phyloP scores from a whole-genome alignment of 2,888 invertebrate genomes.

The Cheilosia scutellata region DNA sequence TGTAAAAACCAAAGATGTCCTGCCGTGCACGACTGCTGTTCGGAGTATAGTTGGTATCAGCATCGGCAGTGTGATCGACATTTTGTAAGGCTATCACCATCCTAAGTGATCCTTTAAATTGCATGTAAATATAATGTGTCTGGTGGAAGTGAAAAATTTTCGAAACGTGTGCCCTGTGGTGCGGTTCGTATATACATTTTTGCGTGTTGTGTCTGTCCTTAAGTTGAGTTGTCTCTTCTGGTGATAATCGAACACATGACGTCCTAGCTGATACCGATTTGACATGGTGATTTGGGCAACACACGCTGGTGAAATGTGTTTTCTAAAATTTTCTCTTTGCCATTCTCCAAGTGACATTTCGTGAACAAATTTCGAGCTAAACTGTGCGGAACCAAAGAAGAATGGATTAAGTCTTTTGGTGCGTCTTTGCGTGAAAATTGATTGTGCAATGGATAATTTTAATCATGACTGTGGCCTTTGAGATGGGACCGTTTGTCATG shows the following conservation, averaged over 20 bases:
- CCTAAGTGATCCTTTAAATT: conserved; percentile 73
- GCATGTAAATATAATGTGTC: conserved; percentile 68
- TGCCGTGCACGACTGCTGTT: conserved; percentile 58
- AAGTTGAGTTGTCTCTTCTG: conserved; percentile 32
- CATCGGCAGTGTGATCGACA: conserved; percentile 66
- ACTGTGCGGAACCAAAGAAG: conserved; percentile 29
- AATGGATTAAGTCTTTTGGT: background rate
- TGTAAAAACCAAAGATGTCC: conserved; percentile 66
- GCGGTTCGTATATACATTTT: conserved; percentile 51
- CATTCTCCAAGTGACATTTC: conserved; percentile 39
- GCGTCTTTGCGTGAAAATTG: conserved; percentile 55
- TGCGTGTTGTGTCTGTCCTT: conserved; percentile 5
- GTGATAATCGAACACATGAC: conserved; percentile 75
- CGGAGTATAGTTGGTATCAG: conserved; percentile 35
- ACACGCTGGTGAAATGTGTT: conserved; percentile 54
- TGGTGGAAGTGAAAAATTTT: conserved; percentile 31
- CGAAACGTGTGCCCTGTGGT: conserved; percentile 75
- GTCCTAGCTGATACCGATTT: conserved; percentile 60
- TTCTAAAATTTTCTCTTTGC: conserved; percentile 11
- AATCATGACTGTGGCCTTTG: conserved; percentile 17
- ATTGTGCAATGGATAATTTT: conserved; percentile 54
- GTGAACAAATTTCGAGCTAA: conserved; percentile 31
- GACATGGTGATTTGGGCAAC: conserved; percentile 72
- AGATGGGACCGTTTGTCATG: conserved; percentile 31
- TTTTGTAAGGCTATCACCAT: conserved; percentile 67